phyloP scores from a whole-genome alignment of 1,140 invertebrate genomes.

The Pteromalus puparum region DNA sequence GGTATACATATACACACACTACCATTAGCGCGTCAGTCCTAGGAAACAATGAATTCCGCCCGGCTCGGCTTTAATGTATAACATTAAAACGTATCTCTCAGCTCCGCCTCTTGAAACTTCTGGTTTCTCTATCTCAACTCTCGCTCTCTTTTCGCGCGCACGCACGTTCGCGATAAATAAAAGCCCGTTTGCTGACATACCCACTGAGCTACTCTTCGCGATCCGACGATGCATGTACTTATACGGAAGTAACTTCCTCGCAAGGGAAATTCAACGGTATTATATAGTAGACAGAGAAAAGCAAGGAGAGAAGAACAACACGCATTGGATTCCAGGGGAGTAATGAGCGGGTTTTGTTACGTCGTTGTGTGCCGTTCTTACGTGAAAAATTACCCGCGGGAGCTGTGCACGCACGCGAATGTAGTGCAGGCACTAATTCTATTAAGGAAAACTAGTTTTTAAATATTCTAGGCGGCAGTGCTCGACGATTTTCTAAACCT shows the following conservation, averaged over 20 bases:
- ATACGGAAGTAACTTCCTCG: conserved; percentile 55
- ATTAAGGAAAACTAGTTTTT: conserved; percentile 41
- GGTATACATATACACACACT: neutral
- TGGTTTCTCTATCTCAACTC: neutral
- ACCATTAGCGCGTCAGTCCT: conserved; percentile 3
- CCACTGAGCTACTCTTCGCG: no score
- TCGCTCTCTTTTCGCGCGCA: neutral
- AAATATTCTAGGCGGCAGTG: conserved; percentile 9
- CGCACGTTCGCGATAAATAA: neutral
- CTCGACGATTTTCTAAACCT: conserved; percentile 23
- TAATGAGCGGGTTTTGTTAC: conserved; percentile 52
- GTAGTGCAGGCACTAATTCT: neutral
- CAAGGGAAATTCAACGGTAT: conserved; percentile 51
- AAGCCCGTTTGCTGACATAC: neutral
- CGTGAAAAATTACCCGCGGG: conserved; percentile 5
- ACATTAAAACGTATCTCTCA: neutral
- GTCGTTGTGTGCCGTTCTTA: neutral
- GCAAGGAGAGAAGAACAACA: conserved; percentile 52
- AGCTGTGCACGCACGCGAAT: no score
- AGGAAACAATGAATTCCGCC: conserved; percentile 20
- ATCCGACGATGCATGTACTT: conserved; percentile 17
- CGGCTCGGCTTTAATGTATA: conserved; percentile 8
- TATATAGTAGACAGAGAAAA: conserved; percentile 14
- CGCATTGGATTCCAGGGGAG: conserved; percentile 42
- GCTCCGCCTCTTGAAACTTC: neutral